phyloP scores from a whole-genome alignment of 37 sponge, comb jelly and placozoan genomes.

The Mnemiopsis leidyi region DNA sequence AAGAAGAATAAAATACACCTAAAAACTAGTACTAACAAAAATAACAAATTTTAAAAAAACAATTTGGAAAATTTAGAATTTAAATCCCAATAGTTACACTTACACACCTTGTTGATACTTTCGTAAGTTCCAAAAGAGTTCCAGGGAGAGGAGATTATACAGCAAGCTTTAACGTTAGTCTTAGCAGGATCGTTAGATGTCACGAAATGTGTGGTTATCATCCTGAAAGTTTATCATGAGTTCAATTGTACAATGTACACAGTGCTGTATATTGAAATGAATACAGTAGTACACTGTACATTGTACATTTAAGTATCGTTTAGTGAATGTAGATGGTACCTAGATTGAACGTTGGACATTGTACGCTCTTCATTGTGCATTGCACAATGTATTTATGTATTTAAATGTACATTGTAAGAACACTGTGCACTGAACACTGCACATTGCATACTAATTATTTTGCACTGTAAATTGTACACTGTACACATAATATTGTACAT shows the following conservation, averaged over 20 bases:
- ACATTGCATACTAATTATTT: neutral
- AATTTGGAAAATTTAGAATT: no score
- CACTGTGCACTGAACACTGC: neutral
- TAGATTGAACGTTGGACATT: neutral
- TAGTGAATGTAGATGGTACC: neutral
- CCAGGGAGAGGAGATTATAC: slow-evolving; percentile 52
- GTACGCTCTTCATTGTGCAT: neutral
- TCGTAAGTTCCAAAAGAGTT: slow-evolving; percentile 33
- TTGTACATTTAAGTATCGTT: neutral
- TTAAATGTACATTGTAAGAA: neutral
- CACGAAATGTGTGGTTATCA: slow-evolving; percentile 50
- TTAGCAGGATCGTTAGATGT: neutral
- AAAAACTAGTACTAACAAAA: no score
- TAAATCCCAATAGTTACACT: no score
- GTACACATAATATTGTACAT: neutral
- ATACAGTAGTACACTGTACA: neutral
- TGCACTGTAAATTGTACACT: neutral
- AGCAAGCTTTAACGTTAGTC: slow-evolving; percentile 23
- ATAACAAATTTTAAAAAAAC: no score
- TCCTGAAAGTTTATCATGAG: slow-evolving; percentile 56
- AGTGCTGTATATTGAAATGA: neutral
- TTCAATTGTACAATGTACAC: neutral
- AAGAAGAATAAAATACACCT: no score
- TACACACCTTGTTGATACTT: slow-evolving; percentile 13
- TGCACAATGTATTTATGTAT: neutral